Base-by-base conservation (phyloP, 2,888 invertebrate genomes). In the Acanthosepion lycidas region DNA sequence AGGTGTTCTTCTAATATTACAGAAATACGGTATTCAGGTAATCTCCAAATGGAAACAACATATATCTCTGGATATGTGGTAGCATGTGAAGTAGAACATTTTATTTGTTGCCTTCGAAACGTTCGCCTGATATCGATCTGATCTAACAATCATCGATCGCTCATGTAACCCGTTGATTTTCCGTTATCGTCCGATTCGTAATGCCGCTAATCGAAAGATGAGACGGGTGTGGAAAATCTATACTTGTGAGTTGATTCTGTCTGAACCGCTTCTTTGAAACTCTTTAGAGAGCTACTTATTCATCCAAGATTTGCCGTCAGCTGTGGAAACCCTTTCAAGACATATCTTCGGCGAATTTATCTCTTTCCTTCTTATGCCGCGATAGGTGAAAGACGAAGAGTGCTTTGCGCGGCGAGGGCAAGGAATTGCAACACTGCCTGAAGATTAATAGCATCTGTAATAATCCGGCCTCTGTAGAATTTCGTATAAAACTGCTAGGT, bases 381-480 rank as follows among this genome's bases (percentile, higher is more conserved):
- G n/a, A 33, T n/a, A 33, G 78, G n/a, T 78, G 78, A 78, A 33
- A 78, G 33, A 33, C 78, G 78, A 78, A 78, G 26, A 23, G 23
- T 23, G 59, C 0, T 23, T 59, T 59, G 6, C 78, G 12, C 33
- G 5, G 78, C n/a, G 78, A 78, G n/a, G 78, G n/a, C 78, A 78
- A n/a, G n/a, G 78, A 78, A 33, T 78, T 78, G 78, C n/a, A 33
- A 78, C 78, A 33, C 42, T 42, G 42, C n/a, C 15, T 33, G 12
- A n/a, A 78, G 78, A 78, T 78, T 78, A 78, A 78, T 78, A 78
- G n/a, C 78, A 33, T 78, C n/a, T n/a, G 78, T 33, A 78, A 78
- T 78, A 78, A 78, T 78, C 78, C n/a, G 33, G 78, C 78, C 33
- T 78, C 78, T 78, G 78, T 78, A 78, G 20, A 59, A 59, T 59